Base-by-base conservation (phyloP, 2,797 vertebrate species). In the Syncerus caffer region DNA sequence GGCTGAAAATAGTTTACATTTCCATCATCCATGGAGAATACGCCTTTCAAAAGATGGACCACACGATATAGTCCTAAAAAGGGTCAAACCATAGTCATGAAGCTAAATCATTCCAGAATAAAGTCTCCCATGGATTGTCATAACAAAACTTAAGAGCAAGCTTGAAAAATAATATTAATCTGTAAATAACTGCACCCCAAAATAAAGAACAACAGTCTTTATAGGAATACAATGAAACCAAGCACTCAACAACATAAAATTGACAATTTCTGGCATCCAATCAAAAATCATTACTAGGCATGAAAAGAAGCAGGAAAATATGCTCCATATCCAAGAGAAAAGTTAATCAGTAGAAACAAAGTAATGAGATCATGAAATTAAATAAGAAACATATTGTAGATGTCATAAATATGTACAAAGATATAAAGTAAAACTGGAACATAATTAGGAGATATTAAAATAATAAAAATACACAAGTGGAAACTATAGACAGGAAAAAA, bases 1-100 rank as follows among this genome's bases (percentile, higher is more conserved):
- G 60, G 83, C 29, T 93, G 50, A 64, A 92, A 92, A 93, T 90
- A 92, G 84, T 58, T 93, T 57, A 94, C 4, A 4, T 85, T 93
- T 38, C 14, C 10, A 85, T 34, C n/a, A 85, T 42, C 14, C 12
- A 83, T 29, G 84, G 14, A 90, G 14, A 80, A 50, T 21, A 89
- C 3, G 4, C 42, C 42, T 95, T 89, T 29, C 34, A 89, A 76
- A 50, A 89, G 11, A 42, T 29, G 51, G 47, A 51, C 6, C 67
- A 58, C 8, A 34, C 0, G 3, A 38, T 4, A 82, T 34, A 97
- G 55, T 82, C 47, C 12, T 84, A 87, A 57, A 64, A 95, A 83
- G 34, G 47, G 60, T 60, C 47, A 84, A 85, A 27, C 50, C 50
- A 93, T 25, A 47, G 21, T 5, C 90, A n/a, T 31, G 17, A 93